Conservation (phyloP, 2,113 vertebrate genomes). For the Myotis brandtii region DNA sequence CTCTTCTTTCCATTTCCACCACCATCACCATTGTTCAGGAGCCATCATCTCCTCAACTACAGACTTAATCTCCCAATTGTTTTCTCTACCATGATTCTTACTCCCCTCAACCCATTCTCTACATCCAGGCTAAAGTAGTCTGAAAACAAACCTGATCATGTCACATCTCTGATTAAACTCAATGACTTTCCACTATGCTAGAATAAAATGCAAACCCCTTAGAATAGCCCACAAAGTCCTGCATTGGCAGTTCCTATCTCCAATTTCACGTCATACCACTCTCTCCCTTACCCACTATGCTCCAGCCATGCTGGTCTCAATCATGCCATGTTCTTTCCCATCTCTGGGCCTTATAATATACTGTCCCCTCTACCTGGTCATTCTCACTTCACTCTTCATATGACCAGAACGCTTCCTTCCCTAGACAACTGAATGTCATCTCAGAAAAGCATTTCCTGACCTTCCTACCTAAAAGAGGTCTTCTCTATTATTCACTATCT, state of each 20-base stretch:
- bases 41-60: neutral
- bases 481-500: neutral
- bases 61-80: neutral
- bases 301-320: neutral
- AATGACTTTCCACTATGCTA: neutral
- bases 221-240: neutral
- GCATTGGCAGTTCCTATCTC: neutral
- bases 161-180: neutral
- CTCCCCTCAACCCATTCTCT: neutral
- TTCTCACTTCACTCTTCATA: conserved; percentile 8
- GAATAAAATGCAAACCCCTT: neutral
- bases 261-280: neutral
- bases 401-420: neutral
- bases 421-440: neutral
- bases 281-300: neutral
- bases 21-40: neutral
- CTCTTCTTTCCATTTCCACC: neutral
- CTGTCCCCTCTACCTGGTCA: neutral
- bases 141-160: neutral
- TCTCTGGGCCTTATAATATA: neutral
- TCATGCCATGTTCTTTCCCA: neutral
- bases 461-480: neutral
- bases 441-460: conserved; percentile 25
- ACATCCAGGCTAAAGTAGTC: neutral
- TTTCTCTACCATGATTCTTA: neutral